Evolutionary conservation across 2,797 vertebrate species (phyloP).

Genomic region (Argya squamiceps): DNA sequence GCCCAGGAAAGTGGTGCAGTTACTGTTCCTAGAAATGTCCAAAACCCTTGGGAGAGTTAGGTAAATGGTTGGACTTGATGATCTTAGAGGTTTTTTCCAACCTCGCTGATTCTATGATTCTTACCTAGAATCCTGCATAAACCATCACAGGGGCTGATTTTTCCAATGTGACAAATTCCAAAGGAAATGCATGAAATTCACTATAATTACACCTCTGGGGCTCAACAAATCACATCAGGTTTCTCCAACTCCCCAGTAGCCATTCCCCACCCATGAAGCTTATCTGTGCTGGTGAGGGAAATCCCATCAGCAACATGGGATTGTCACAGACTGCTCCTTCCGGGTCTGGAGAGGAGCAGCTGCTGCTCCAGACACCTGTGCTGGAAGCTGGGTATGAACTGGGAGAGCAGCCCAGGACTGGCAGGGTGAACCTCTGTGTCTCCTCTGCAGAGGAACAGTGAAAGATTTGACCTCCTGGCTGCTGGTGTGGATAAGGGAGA

Average conservation of each 20-base stretch:
- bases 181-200: background rate
- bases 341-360: background rate
- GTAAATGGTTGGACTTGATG: background rate
- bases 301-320: background rate
- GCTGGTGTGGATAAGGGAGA: background rate
- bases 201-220: background rate
- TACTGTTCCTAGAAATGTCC: background rate
- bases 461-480: background rate
- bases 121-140: background rate
- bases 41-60: background rate
- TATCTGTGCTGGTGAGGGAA: background rate
- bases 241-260: background rate
- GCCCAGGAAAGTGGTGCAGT: background rate
- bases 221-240: background rate
- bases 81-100: background rate
- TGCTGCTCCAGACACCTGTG: background rate
- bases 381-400: background rate
- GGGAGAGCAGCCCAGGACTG: background rate
- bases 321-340: background rate
- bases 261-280: background rate
- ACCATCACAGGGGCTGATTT: background rate
- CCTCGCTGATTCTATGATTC: background rate
- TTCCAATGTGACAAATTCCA: background rate
- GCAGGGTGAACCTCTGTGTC: background rate
- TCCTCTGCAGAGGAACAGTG: background rate